A percentile compares a stretch with the other conserved stretches of the same genome.
phyloP scores from a whole-genome alignment of 2,888 invertebrate species.

The Eledona agricola region DNA sequence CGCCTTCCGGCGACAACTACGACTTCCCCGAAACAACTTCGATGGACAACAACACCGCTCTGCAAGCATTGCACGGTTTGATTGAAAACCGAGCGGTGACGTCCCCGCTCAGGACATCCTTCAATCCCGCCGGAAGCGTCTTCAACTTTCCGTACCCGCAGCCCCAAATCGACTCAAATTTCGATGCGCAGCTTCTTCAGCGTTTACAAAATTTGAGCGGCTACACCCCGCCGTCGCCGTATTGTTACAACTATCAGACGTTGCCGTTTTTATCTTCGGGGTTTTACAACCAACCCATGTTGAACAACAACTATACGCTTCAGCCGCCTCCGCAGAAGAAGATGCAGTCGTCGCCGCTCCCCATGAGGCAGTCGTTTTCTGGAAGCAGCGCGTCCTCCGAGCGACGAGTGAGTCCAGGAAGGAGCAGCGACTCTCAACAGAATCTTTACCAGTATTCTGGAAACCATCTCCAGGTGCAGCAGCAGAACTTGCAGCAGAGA shows the following conservation, averaged over 20 bases:
- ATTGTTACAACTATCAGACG: slow-evolving; percentile 49
- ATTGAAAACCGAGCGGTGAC: slow-evolving; percentile 59
- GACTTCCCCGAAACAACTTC: slow-evolving; percentile 47
- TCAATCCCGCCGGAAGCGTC: slow-evolving; percentile 51
- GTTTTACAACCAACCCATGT: slow-evolving; percentile 49
- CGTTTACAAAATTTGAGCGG: slow-evolving; percentile 64
- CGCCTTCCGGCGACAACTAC: slow-evolving; percentile 44
- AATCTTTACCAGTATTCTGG: slow-evolving; percentile 39
- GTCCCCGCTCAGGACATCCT: slow-evolving; percentile 55
- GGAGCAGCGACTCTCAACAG: slow-evolving; percentile 49
- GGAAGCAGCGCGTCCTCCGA: slow-evolving; percentile 51
- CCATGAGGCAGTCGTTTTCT: slow-evolving; percentile 55
- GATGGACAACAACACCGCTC: slow-evolving; percentile 53
- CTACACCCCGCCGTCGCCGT: slow-evolving; percentile 56
- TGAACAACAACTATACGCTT: slow-evolving; percentile 56
- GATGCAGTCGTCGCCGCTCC: slow-evolving; percentile 53
- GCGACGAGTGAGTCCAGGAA: slow-evolving; percentile 49
- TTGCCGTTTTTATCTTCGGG: slow-evolving; percentile 47
- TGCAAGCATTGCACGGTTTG: slow-evolving; percentile 55
- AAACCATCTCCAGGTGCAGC: slow-evolving; percentile 39
- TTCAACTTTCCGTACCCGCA: slow-evolving; percentile 56
- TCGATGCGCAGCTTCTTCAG: slow-evolving; percentile 65
- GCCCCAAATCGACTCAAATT: slow-evolving; percentile 46
- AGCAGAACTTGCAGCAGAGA: slow-evolving; percentile 34
- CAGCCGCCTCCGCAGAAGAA: slow-evolving; percentile 59